phyloP scores from a whole-genome alignment of 2,888 invertebrate genomes.

The Coremacera marginata region DNA sequence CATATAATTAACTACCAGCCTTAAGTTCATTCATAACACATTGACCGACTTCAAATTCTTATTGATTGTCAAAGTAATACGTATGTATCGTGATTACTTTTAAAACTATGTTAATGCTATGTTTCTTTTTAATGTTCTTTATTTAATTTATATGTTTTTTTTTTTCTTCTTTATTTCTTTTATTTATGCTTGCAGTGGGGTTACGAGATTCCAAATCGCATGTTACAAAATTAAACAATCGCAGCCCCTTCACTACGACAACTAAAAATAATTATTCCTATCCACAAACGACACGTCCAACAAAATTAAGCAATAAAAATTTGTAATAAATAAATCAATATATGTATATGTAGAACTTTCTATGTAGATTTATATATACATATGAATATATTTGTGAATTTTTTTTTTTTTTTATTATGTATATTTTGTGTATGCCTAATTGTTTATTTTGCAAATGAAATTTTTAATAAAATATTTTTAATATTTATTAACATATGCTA shows the following conservation, averaged over 20 bases:
- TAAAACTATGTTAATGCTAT: background rate
- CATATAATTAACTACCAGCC: too few species aligned
- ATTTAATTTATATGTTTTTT: conserved; percentile 50
- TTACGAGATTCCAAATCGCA: conserved; percentile 91
- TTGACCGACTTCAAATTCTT: background rate
- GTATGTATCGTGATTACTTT: background rate
- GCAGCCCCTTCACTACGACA: conserved; percentile 71
- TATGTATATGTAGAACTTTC: background rate
- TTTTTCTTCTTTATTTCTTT: conserved; percentile 60
- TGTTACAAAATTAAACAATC: conserved; percentile 73
- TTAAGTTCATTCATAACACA: background rate
- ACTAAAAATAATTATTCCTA: conserved; percentile 50
- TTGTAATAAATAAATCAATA: conserved; percentile 35
- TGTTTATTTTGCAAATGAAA: background rate
- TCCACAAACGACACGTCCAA: conserved; percentile 45
- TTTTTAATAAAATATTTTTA: conserved; percentile 9
- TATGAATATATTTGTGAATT: conserved; percentile 9
- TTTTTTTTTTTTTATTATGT: background rate
- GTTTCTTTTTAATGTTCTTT: conserved; percentile 45
- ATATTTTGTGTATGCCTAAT: background rate
- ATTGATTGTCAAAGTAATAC: background rate
- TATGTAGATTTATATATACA: background rate
- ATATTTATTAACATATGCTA: conserved; percentile 12
- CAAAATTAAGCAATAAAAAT: conserved; percentile 46
- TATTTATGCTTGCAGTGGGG: conserved; percentile 82